Percentiles rank a stretch among this genome's conserved stretches.
Conservation (phyloP, 2,888 invertebrate species). For the Stenoptilia bipunctidactyla region DNA sequence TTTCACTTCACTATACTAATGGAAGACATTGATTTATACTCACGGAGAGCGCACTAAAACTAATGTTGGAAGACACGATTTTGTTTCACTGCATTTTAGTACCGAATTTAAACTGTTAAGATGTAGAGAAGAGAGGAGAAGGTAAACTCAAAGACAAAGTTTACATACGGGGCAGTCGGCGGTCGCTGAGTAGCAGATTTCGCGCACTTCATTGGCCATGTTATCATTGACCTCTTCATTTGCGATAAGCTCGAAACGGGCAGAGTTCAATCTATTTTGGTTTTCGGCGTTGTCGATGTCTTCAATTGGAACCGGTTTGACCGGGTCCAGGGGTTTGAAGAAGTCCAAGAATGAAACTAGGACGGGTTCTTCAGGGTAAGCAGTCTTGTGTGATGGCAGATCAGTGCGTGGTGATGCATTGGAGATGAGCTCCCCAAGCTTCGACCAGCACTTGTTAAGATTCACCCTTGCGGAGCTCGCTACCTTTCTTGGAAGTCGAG, state of each 20-base stretch:
- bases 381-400: conserved; percentile 63
- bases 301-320: conserved; percentile 50
- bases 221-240: conserved; percentile 67
- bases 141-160: conserved; percentile 40
- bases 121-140: conserved; percentile 22
- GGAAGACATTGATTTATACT: conserved; percentile 48
- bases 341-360: conserved; percentile 50
- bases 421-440: conserved; percentile 71
- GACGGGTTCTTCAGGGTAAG: conserved; percentile 51
- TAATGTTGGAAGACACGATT: conserved; percentile 67
- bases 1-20: conserved; percentile 53
- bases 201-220: conserved; percentile 69
- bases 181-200: conserved; percentile 60
- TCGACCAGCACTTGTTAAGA: conserved; percentile 75
- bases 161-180: conserved; percentile 59
- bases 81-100: conserved; percentile 53
- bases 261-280: conserved; percentile 51
- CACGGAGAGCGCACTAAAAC: conserved; percentile 42
- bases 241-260: conserved; percentile 47
- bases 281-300: conserved; percentile 58
- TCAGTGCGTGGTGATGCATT: conserved; percentile 51
- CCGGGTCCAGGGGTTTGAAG: conserved; percentile 52
- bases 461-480: conserved; percentile 72
- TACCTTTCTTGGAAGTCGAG: conserved; percentile 69
- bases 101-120: conserved; percentile 15